These are phyloP conservation scores for Drosophila trapezifrons DNA, from an alignment of 1,140 invertebrate genomes.

Conservation along the genomic window DNA sequence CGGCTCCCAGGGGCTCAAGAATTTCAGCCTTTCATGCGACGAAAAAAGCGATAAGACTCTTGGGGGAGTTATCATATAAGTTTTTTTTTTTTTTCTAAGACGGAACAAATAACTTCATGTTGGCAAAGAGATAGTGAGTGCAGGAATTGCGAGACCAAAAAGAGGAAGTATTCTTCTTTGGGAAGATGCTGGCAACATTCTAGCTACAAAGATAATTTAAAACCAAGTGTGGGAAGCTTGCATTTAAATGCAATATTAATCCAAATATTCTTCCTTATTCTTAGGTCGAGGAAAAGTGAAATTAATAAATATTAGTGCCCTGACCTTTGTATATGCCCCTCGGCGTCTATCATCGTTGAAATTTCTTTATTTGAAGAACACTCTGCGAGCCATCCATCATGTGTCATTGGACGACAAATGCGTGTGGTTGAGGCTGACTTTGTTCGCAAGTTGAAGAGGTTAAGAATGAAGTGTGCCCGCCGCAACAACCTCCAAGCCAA, in stretches of 20 bases:
- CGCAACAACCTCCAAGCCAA: not conserved
- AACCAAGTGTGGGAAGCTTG: not conserved
- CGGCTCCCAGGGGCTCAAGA: constrained; percentile 30
- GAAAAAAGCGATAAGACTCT: constrained; percentile 28
- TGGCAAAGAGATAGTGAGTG: not conserved
- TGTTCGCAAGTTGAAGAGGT: constrained; percentile 50
- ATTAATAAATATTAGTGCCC: not conserved
- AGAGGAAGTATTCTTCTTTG: not conserved
- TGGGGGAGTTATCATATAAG: constrained; percentile 15
- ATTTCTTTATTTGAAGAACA: constrained; percentile 34
- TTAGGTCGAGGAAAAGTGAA: not conserved
- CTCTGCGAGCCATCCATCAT: constrained; percentile 33
- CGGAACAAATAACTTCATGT: constrained; percentile 13
- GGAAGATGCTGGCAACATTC: not conserved
- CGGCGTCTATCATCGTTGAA: constrained; percentile 32
- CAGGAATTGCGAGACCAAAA: not conserved
- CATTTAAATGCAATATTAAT: no score
- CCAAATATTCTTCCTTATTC: no score
- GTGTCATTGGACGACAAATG: constrained; percentile 50
- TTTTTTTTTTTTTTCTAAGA: not conserved
- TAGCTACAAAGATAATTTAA: not conserved
- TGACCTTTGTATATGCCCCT: not conserved
- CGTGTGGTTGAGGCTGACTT: constrained; percentile 33
- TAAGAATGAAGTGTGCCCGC: constrained; percentile 42
- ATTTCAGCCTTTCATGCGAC: constrained; percentile 23